A percentile compares a stretch with the other conserved stretches of the same genome.
Conservation (phyloP, 2,797 vertebrate species). For the Labroides dimidiatus region DNA sequence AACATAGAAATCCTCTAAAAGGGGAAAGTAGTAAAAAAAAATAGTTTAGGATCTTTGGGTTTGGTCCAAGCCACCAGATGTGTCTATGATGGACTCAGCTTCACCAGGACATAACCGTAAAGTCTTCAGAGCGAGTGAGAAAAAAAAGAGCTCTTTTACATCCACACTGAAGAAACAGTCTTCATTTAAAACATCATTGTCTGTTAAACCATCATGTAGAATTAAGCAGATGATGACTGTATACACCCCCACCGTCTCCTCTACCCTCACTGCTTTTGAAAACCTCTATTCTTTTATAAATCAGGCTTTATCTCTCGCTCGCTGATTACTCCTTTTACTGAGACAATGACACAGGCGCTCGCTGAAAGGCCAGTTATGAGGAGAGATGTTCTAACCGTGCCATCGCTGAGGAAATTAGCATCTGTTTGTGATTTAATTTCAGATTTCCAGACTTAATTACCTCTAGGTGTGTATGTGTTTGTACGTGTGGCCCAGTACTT, state of each 20-base stretch:
- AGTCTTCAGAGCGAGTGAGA: background rate
- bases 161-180: conserved; percentile 25
- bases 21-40: too few relatives aligned
- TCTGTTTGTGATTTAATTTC: conserved; percentile 74
- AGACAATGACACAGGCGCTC: conserved; percentile 64
- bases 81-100: conserved; percentile 19
- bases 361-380: conserved; percentile 48
- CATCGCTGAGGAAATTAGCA: conserved; percentile 60
- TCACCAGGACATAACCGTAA: conserved; percentile 20
- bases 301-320: conserved; percentile 59
- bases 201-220: conserved; percentile 66
- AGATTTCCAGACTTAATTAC: conserved; percentile 70
- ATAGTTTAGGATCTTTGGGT: too few relatives aligned
- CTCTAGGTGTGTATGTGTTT: conserved; percentile 13
- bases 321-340: conserved; percentile 64
- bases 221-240: conserved; percentile 63
- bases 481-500: background rate
- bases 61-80: background rate
- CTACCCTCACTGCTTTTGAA: conserved; percentile 15
- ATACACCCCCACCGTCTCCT: too few relatives aligned
- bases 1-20: too few relatives aligned
- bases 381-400: conserved; percentile 43
- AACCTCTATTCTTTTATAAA: conserved; percentile 41
- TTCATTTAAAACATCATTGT: conserved; percentile 57
- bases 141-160: conserved; percentile 19